Conservation (phyloP, 2,888 invertebrate species). For the Tinea pellionella region DNA sequence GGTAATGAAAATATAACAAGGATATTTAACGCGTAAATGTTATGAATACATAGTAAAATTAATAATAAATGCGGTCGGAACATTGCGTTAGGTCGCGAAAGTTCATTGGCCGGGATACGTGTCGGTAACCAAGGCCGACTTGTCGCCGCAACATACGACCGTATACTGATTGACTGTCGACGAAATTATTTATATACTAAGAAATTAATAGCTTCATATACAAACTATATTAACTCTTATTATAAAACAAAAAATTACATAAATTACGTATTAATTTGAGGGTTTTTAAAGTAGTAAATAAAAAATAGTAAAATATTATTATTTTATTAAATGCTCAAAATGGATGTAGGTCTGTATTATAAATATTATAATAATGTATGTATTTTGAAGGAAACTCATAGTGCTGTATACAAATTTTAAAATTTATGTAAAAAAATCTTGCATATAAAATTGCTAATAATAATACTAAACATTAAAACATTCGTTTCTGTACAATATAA, state of each 20-base stretch:
- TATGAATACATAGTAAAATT: constrained; percentile 15
- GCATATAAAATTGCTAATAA: too few relatives aligned
- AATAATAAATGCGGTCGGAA: not conserved
- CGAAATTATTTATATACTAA: not conserved
- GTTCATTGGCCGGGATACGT: constrained; percentile 8
- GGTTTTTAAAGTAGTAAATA: too few relatives aligned
- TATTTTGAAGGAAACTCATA: too few relatives aligned
- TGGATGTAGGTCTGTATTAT: too few relatives aligned
- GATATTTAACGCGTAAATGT: constrained; percentile 50
- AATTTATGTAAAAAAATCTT: too few relatives aligned
- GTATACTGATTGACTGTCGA: constrained; percentile 14
- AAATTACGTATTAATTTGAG: too few relatives aligned
- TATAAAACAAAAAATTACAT: too few relatives aligned
- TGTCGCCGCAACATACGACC: not conserved
- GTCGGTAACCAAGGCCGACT: constrained; percentile 1
- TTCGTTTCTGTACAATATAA: constrained; percentile 91
- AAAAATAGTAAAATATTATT: too few relatives aligned
- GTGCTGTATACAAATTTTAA: too few relatives aligned
- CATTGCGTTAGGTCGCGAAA: constrained; percentile 3
- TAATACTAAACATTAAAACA: constrained; percentile 44
- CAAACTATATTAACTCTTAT: not conserved
- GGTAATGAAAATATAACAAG: constrained; percentile 67
- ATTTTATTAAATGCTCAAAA: too few relatives aligned
- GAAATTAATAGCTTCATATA: too few relatives aligned
- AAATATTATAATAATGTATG: too few relatives aligned